Conservation (phyloP, 1,140 invertebrate species). For the Pseudomyrmex dendroicus region DNA sequence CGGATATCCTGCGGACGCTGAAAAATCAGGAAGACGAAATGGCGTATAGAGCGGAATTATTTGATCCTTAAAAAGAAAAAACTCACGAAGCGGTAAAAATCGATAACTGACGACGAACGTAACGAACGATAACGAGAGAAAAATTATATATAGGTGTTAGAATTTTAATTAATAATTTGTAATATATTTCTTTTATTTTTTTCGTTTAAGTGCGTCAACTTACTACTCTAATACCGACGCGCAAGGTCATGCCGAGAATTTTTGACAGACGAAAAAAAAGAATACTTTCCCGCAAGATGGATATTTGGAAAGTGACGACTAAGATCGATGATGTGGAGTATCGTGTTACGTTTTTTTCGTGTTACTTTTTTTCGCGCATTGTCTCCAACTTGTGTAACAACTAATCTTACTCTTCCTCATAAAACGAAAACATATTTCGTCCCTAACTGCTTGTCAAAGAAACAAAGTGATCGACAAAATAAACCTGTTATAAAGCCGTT, state of each 20-base stretch:
- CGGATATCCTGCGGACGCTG: constrained; percentile 35
- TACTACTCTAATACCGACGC: background rate
- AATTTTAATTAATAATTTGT: no score
- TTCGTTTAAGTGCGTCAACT: background rate
- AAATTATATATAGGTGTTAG: background rate
- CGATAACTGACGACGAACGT: background rate
- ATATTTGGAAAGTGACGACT: background rate
- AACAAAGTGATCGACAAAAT: background rate
- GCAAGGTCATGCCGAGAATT: no score
- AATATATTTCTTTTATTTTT: no score
- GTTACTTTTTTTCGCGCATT: background rate
- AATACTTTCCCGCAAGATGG: background rate
- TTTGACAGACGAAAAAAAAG: background rate
- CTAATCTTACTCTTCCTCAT: background rate
- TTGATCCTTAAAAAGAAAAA: background rate
- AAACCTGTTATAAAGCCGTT: background rate
- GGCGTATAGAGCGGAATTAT: constrained; percentile 14
- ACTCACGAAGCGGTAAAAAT: background rate
- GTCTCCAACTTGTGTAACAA: background rate
- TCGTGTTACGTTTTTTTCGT: background rate
- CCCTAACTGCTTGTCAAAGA: background rate
- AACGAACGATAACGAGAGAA: background rate
- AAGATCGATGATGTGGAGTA: background rate
- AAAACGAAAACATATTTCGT: constrained; percentile 5
- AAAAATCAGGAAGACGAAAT: constrained; percentile 40